A percentile compares a stretch with the other conserved stretches of the same genome.
These are phyloP conservation scores for Barypeithes pellucidus DNA, from an alignment of 2,888 invertebrate species.

Conservation along the genomic window DNA sequence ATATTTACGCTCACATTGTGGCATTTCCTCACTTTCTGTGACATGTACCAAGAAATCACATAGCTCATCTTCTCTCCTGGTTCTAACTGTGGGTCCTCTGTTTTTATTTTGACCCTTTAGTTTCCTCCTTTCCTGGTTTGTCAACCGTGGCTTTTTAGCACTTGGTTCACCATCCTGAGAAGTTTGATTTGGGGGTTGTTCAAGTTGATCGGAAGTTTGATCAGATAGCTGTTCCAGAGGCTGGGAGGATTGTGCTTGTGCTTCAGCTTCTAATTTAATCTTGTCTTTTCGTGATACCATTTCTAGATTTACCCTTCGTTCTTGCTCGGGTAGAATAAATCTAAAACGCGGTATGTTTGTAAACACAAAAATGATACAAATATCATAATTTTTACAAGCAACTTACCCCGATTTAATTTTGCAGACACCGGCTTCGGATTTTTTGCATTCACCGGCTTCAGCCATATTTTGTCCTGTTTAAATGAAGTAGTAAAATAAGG, in stretches of 20 bases:
- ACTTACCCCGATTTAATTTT: conserved; percentile 72
- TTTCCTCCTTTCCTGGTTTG: conserved; percentile 68
- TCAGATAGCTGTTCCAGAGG: neutral
- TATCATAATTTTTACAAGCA: conserved; percentile 28
- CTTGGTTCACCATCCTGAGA: conserved; percentile 62
- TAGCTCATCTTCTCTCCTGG: conserved; percentile 76
- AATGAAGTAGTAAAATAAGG: no score
- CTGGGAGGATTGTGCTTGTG: neutral
- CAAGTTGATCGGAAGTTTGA: neutral
- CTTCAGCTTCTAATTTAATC: conserved; percentile 56
- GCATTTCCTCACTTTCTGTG: conserved; percentile 69
- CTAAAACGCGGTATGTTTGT: conserved; percentile 63
- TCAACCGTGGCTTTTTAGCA: conserved; percentile 66
- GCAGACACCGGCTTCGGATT: conserved; percentile 68
- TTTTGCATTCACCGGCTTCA: conserved; percentile 68
- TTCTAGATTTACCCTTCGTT: conserved; percentile 67
- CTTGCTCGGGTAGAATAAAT: conserved; percentile 70
- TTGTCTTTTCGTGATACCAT: conserved; percentile 70
- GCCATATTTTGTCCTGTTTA: conserved; percentile 6
- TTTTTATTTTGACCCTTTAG: conserved; percentile 85
- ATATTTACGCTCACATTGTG: conserved; percentile 75
- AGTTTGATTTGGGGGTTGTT: neutral
- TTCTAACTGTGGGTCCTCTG: conserved; percentile 77
- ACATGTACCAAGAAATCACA: conserved; percentile 80
- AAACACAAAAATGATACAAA: conserved; percentile 9